Conservation (phyloP, 2,888 invertebrate species). For the Bedellia somnulentella region DNA sequence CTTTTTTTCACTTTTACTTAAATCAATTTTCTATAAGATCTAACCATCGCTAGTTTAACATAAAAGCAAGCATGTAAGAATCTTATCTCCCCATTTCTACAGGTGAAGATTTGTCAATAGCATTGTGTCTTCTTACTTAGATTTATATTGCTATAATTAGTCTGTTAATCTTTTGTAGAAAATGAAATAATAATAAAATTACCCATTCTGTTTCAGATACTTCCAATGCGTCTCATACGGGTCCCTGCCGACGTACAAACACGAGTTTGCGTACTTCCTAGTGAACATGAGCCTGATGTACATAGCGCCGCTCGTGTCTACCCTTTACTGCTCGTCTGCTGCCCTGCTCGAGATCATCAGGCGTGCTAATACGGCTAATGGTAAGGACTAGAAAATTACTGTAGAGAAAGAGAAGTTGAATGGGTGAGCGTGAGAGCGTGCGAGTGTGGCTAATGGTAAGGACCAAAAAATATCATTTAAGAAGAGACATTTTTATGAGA, state of each 20-base stretch:
- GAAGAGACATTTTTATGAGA: too few species aligned
- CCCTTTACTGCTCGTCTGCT: constrained; percentile 85
- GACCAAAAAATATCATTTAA: too few species aligned
- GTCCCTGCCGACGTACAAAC: constrained; percentile 68
- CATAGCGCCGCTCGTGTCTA: constrained; percentile 78
- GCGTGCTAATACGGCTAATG: constrained; percentile 65
- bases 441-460: too few species aligned
- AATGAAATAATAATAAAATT: background rate
- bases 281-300: constrained; percentile 88
- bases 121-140: background rate
- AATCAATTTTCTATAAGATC: too few species aligned
- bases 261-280: constrained; percentile 80
- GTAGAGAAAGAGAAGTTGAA: too few species aligned
- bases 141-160: background rate
- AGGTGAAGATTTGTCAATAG: background rate
- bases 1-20: too few species aligned
- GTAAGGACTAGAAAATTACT: constrained; percentile 16
- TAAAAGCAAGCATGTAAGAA: too few species aligned
- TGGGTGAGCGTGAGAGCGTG: too few species aligned
- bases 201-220: constrained; percentile 45
- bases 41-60: too few species aligned
- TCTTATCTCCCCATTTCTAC: too few species aligned
- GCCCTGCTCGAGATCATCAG: constrained; percentile 84
- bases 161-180: background rate
- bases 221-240: constrained; percentile 90